These are phyloP conservation scores for Aproaerema taeniolella DNA, from an alignment of 2,888 invertebrate species.

Conservation along the genomic window DNA sequence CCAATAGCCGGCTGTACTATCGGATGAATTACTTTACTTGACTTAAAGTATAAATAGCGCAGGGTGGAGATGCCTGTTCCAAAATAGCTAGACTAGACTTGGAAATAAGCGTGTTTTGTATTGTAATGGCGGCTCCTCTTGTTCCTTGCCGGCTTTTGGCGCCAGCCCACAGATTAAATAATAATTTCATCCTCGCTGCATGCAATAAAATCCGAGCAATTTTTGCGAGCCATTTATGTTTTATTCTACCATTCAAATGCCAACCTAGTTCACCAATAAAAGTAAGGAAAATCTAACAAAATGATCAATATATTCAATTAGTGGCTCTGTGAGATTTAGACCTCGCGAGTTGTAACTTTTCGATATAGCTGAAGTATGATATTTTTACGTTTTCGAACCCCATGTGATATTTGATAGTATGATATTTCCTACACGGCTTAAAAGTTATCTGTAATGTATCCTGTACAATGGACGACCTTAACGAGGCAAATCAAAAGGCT, in stretches of 20 bases:
- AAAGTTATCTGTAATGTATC: too few species aligned
- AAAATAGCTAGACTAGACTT: constrained; percentile 27
- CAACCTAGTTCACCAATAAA: too few species aligned
- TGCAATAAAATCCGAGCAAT: constrained; percentile 3
- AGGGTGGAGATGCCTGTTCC: constrained; percentile 24
- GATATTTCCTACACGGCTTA: too few species aligned
- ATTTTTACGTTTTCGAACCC: too few species aligned
- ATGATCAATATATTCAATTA: too few species aligned
- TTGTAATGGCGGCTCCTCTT: constrained; percentile 13
- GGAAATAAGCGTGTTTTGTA: constrained; percentile 18
- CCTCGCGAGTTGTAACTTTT: too few species aligned
- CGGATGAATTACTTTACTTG: constrained; percentile 27
- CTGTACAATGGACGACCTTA: too few species aligned
- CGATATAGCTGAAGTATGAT: too few species aligned
- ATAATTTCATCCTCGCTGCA: constrained; percentile 3
- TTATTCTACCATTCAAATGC: constrained; percentile 5
- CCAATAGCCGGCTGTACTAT: constrained; percentile 2
- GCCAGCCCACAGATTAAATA: constrained; percentile 9
- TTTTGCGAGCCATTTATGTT: constrained; percentile 1
- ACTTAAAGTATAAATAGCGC: constrained; percentile 31
- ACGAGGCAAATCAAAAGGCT: too few species aligned
- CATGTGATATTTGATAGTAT: too few species aligned
- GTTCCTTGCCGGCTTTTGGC: constrained; percentile 17
- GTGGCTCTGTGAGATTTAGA: too few species aligned
- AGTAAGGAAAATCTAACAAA: too few species aligned